phyloP scores from a whole-genome alignment of 2,113 vertebrate genomes.

The Suricata suricatta region DNA sequence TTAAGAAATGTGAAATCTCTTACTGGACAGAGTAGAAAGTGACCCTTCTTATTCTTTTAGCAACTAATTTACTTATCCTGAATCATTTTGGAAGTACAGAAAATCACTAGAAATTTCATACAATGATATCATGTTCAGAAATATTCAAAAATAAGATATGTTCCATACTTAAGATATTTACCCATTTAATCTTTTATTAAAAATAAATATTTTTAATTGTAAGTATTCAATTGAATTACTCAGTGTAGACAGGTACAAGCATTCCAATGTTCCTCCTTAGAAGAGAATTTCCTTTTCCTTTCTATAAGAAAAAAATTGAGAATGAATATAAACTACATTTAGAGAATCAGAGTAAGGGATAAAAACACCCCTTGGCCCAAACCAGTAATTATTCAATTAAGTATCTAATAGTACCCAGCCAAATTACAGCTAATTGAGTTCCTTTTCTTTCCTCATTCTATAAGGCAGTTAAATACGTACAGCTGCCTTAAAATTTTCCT shows the following conservation, averaged over 20 bases:
- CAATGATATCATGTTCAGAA: constrained; percentile 61
- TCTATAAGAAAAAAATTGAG: neutral
- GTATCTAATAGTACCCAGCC: constrained; percentile 69
- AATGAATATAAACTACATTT: constrained; percentile 16
- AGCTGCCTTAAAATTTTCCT: neutral
- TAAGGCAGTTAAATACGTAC: constrained; percentile 62
- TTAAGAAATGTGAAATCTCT: constrained; percentile 72
- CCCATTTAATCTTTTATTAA: constrained; percentile 55
- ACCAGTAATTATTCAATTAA: constrained; percentile 80
- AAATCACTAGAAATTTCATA: constrained; percentile 71
- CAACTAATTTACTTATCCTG: constrained; percentile 77
- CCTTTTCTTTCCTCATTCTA: constrained; percentile 17
- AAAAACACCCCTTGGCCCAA: constrained; percentile 65
- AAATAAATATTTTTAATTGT: constrained; percentile 36
- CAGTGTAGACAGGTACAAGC: neutral
- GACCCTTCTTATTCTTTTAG: constrained; percentile 81
- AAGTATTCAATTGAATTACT: constrained; percentile 14
- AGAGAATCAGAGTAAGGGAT: constrained; percentile 48
- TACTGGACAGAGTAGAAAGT: constrained; percentile 81
- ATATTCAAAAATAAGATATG: constrained; percentile 50
- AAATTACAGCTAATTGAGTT: constrained; percentile 71
- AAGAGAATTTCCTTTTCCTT: neutral
- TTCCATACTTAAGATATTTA: constrained; percentile 63
- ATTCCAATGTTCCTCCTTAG: neutral
- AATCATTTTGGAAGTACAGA: constrained; percentile 75